Percentiles rank a stretch among this genome's conserved stretches.
Evolutionary conservation across 2,888 invertebrate genomes (phyloP).

Genomic region (Ctena decussata): DNA sequence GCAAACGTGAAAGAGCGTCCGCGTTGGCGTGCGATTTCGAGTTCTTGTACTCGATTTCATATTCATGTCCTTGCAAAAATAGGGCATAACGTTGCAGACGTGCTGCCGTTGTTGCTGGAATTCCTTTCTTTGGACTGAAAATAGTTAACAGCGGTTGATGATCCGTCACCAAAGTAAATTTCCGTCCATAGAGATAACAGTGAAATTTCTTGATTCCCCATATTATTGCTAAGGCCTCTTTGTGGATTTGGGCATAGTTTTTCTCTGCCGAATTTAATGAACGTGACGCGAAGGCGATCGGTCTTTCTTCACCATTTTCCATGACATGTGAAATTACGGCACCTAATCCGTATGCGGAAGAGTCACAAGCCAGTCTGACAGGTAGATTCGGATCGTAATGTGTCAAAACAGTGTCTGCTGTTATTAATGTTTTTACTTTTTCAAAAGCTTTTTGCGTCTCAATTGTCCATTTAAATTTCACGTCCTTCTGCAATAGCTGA

Average conservation of each 20-base stretch:
- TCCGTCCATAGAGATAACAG: neutral
- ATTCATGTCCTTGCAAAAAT: neutral
- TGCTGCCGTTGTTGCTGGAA: neutral
- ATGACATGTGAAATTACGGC: conserved; percentile 73
- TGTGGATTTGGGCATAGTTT: conserved; percentile 44
- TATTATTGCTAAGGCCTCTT: neutral
- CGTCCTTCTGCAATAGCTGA: neutral
- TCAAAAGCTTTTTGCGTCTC: conserved; percentile 59
- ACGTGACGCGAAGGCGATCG: neutral
- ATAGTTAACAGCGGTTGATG: neutral
- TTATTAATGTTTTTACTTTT: conserved; percentile 65
- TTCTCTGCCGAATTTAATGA: neutral
- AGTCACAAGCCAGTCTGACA: neutral
- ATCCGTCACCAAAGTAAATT: neutral
- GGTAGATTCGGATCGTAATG: neutral
- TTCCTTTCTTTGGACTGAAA: neutral
- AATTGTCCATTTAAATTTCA: conserved; percentile 54
- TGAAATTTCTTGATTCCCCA: neutral
- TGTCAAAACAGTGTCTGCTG: conserved; percentile 2
- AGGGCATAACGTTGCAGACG: neutral
- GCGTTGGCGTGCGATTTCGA: neutral
- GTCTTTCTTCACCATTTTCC: conserved; percentile 19
- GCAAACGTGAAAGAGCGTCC: neutral
- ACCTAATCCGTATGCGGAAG: conserved; percentile 3
- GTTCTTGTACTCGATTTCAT: neutral